Evolutionary conservation across 2,797 vertebrate genomes (phyloP), one percentile per base, ranked within the genome.

Genomic region (Gallirallus australis): DNA sequence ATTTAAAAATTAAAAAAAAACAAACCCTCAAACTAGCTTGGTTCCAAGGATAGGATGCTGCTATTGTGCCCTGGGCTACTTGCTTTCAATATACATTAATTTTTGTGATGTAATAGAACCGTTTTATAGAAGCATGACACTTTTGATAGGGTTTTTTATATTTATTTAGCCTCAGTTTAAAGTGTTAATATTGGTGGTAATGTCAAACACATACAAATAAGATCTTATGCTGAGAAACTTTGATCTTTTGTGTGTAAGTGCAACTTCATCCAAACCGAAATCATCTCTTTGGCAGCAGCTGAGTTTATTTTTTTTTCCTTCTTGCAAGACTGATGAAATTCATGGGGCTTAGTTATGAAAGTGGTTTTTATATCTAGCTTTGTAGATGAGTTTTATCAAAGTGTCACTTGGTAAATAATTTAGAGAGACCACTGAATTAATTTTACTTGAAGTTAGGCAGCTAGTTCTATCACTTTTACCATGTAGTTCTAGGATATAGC

Each of bases 1-100:
- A 57, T 78, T 92, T 90, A 82, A 90, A 90, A 77, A 82, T 76
- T 4, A 31, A 31, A 31, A 54, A 54, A 54, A 70, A 35, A 7
- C 35, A 37, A 37, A 11, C 42, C 42, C 18, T 45, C 42, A 61
- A 66, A 39, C 21, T 19, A 31, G 16, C 24, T 37, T n/a, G 3
- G 7, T 82, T 90, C 65, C 47, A 82, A 59, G 77, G 88, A 86
- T 68, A 35, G 5, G 20, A 63, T 92, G 53, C 21, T 82, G 11
- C 81, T 66, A 39, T 56, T 86, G 6, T 81, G 57, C 64, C 82
- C 5, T 45, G 82, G n/a, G 27, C 18, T 81, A 21, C 25, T 75
- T 35, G 10, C 20, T 79, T 60, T 48, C 33, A 40, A 12, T 92
- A 35, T 48, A 35, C 80, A 56, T 63, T 82, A 2, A 37, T 40